phyloP scores from a whole-genome alignment of 1,140 invertebrate genomes.

The Helicorthomorpha holstii region DNA sequence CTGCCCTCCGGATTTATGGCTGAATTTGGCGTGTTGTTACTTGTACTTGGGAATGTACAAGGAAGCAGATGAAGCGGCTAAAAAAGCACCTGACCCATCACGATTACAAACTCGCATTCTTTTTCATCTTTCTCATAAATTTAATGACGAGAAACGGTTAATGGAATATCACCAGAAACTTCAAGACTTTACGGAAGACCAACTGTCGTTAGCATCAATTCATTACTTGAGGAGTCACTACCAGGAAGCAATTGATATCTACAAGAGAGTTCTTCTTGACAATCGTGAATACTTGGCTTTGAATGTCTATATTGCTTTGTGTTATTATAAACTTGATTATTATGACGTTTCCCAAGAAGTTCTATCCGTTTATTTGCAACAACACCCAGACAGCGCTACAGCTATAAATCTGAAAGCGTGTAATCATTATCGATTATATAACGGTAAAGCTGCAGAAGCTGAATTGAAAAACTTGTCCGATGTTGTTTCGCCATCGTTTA shows the following conservation, averaged over 20 bases:
- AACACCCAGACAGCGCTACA: slow-evolving; percentile 82
- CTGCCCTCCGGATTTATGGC: slow-evolving; percentile 32
- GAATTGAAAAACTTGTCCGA: slow-evolving; percentile 39
- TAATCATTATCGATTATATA: slow-evolving; percentile 75
- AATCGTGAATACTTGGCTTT: slow-evolving; percentile 86
- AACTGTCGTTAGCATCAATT: slow-evolving; percentile 86
- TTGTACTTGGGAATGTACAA: slow-evolving; percentile 82
- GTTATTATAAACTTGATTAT: slow-evolving; percentile 91
- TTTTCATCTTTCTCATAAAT: slow-evolving; percentile 89
- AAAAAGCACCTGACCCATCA: slow-evolving; percentile 17
- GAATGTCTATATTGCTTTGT: slow-evolving; percentile 93
- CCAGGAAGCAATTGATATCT: slow-evolving; percentile 97
- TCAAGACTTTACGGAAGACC: slow-evolving; percentile 80
- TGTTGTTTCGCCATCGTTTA: slow-evolving; percentile 54
- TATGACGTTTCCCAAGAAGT: slow-evolving; percentile 66
- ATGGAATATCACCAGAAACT: slow-evolving; percentile 66
- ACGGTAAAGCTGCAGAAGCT: slow-evolving; percentile 77
- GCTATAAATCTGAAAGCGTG: slow-evolving; percentile 90
- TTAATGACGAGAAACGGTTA: slow-evolving; percentile 66
- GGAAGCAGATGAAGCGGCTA: slow-evolving; percentile 34
- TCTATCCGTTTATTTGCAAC: slow-evolving; percentile 76
- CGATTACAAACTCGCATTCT: slow-evolving; percentile 57
- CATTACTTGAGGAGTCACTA: slow-evolving; percentile 91
- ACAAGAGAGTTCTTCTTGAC: slow-evolving; percentile 82
- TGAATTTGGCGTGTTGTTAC: slow-evolving; percentile 83